Base-by-base conservation (phyloP, 2,888 invertebrate genomes). In the Deilephila porcellus region DNA sequence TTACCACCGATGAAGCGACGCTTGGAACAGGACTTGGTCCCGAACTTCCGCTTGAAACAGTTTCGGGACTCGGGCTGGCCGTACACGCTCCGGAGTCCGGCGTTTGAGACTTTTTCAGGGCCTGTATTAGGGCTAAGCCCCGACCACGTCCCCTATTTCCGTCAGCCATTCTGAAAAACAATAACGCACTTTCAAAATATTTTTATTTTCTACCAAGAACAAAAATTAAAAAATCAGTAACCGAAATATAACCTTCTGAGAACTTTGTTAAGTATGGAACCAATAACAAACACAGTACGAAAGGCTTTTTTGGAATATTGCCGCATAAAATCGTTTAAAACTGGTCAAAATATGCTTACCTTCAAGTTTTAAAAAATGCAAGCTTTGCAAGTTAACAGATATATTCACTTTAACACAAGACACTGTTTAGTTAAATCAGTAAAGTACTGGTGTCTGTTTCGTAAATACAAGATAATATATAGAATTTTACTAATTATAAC, bases 71-170 rank as follows among this genome's bases (percentile, higher is more conserved):
- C 0, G 83, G 73, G 5, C 86, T 85, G 32, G 86, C 83, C 11
- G 90, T 84, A 0, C 83, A 56, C 37, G 85, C 80, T 11, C 84
- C 81, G 3, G 88, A 83, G 3, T 86, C 86, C 77, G 80, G 81
- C 76, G 82, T 82, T 70, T 92, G 90, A 0, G 88, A 80, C 76
- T 89, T 92, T 77, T 89, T 88, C 45, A 93, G 77, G 59, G 90
- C 89, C 80, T 91, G 86, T 14, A 94, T 84, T 74, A 93, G 82
- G 71, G 90, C 90, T 71, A 92, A 76, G 78, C 94, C 93, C 73
- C 94, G 86, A 11, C 94, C 94, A 56, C 92, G 89, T 59, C 94
- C 93, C 76, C 83, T 90, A 4, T 82, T 81, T 53, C 85, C 84
- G 60, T 93, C 93, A 29, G 87, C 85, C 93, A 93, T 93, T 45